Evolutionary conservation across 2,888 invertebrate genomes (phyloP), one percentile per base, ranked within the genome.

Genomic region (Thecophora atra): DNA sequence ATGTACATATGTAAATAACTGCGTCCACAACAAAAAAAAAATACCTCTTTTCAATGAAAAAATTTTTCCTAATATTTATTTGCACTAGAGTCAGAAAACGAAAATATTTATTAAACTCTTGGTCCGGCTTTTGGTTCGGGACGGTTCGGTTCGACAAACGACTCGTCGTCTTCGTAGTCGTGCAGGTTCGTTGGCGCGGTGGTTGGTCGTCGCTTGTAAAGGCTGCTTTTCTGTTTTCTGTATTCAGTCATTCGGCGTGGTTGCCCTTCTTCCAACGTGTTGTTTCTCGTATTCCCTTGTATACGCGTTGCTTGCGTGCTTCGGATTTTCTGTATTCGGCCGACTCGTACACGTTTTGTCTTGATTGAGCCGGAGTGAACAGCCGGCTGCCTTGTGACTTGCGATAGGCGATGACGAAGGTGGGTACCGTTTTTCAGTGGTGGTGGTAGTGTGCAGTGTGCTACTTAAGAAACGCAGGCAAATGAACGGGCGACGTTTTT

Each of bases 191-290:
- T 58, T 21, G 63, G 1, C 26, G 51, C n/a, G 21, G 24, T 54
- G 19, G 17, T 56, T 21, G 30, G 47, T 13, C 63, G 63, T 17
- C 54, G 74, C 75, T 73, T 75, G 75, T 71, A 74, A 56, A 73
- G 68, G 70, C 69, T 69, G 72, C 63, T 74, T 72, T 73, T 64
- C 67, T 70, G 64, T 72, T 30, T 58, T 56, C 37, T 70, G 62
- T 58, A 21, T 68, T 75, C 71, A 75, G 75, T 75, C 72, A 71
- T 44, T 68, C 67, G 70, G 56, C 67, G 75, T 64, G 63, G 70
- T 74, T 72, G 72, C 69, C 66, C 65, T 72, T 64, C 74, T 71
- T 71, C 71, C 66, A 74, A 75, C 73, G 75, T 71, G 75, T 58
- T 58, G 26, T 8, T n/a, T n/a, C n/a, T n/a, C n/a, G n/a, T n/a